phyloP scores from a whole-genome alignment of 2,888 invertebrate species.

The Hymenopus coronatus region DNA sequence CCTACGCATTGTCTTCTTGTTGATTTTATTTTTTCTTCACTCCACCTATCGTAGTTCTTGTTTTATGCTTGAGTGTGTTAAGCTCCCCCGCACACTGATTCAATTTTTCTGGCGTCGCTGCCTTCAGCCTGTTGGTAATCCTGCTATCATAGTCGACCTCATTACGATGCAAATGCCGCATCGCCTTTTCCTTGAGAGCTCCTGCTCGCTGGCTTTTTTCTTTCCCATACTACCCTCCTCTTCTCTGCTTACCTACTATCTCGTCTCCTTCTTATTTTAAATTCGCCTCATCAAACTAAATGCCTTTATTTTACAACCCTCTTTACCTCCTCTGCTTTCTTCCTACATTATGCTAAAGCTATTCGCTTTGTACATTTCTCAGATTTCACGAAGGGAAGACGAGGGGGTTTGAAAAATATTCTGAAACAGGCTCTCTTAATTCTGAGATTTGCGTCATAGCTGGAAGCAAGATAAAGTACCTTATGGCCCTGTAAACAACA shows the following conservation, averaged over 20 bases:
- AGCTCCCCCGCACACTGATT: neutral
- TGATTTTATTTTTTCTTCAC: neutral
- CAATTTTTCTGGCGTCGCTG: neutral
- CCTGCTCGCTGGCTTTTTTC: neutral
- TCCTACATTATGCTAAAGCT: neutral
- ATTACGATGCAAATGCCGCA: slow-evolving; percentile 33
- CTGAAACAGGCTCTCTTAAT: neutral
- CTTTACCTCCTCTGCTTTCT: slow-evolving; percentile 19
- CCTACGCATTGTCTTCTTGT: neutral
- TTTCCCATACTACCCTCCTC: neutral
- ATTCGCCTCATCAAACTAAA: slow-evolving; percentile 34
- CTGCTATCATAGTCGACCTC: slow-evolving; percentile 28
- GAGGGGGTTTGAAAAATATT: neutral
- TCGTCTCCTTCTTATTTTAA: slow-evolving; percentile 24
- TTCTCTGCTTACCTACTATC: neutral
- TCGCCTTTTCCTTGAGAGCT: neutral
- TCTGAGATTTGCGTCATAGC: neutral
- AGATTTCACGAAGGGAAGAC: neutral
- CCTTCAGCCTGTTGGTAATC: slow-evolving; percentile 2
- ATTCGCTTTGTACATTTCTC: slow-evolving; percentile 22
- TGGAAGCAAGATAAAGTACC: neutral
- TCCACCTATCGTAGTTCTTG: neutral
- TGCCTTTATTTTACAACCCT: slow-evolving; percentile 33
- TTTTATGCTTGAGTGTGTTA: slow-evolving; percentile 4
- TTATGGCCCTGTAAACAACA: neutral